Percentiles rank a stretch among this genome's conserved stretches.
Conservation (phyloP, 1,140 invertebrate species). For the Drosophila sechellia region DNA sequence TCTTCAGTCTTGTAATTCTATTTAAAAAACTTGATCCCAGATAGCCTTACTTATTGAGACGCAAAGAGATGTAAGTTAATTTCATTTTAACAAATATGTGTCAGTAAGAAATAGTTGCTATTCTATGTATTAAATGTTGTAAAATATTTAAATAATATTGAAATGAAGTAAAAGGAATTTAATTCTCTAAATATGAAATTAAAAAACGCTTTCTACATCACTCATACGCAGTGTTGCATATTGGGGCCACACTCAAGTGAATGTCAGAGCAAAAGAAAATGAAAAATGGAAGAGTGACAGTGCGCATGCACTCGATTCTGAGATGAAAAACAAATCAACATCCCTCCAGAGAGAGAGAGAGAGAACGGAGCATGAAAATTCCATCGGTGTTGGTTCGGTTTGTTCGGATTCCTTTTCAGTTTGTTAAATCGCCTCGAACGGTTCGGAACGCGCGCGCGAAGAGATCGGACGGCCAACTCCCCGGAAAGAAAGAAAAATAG, state of each 20-base stretch:
- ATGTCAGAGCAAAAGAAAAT: conserved; percentile 52
- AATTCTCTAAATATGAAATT: background rate
- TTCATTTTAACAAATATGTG: too few species aligned
- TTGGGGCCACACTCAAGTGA: conserved; percentile 34
- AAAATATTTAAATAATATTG: too few species aligned
- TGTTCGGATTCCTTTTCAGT: conserved; percentile 66
- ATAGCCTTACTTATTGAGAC: too few species aligned
- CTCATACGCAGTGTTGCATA: conserved; percentile 68
- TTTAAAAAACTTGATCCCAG: too few species aligned
- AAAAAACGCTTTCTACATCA: conserved; percentile 1
- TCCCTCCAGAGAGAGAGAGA: conserved; percentile 23
- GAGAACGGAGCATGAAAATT: conserved; percentile 42
- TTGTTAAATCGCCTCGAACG: conserved; percentile 75
- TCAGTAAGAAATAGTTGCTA: too few species aligned
- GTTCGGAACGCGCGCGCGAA: conserved; percentile 58
- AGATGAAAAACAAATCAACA: conserved; percentile 34
- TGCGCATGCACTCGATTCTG: conserved; percentile 46
- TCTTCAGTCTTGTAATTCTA: too few species aligned
- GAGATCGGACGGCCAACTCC: conserved; percentile 39
- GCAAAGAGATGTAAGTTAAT: too few species aligned
- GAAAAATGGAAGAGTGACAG: background rate
- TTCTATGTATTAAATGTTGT: too few species aligned
- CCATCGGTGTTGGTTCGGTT: conserved; percentile 46
- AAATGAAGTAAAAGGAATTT: too few species aligned
- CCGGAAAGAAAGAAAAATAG: conserved; percentile 35